Evolutionary conservation across 2,888 invertebrate species (phyloP).

Genomic region (Drosophila colorata): DNA sequence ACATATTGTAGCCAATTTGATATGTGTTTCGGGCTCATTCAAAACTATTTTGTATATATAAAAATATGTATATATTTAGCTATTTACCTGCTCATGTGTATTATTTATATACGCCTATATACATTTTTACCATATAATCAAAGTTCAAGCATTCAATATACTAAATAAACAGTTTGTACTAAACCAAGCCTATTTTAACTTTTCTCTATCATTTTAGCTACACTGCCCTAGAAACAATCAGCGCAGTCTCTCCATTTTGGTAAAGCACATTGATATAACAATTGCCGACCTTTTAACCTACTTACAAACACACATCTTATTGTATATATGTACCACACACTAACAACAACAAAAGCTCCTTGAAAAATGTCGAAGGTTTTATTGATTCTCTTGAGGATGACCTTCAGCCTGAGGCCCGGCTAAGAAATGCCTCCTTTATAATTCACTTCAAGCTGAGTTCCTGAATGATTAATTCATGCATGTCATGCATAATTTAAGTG

Average conservation of each 20-base stretch:
- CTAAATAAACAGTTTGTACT: constrained; percentile 44
- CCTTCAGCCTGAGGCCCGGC: constrained; percentile 45
- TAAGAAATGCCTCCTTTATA: constrained; percentile 8
- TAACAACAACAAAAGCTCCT: background rate
- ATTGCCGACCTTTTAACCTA: constrained; percentile 16
- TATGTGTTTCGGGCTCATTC: constrained; percentile 4
- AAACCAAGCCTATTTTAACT: constrained; percentile 46
- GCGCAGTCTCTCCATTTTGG: constrained; percentile 68
- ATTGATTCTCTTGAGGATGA: constrained; percentile 60
- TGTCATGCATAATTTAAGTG: constrained; percentile 49
- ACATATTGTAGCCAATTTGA: constrained; percentile 12
- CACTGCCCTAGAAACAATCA: constrained; percentile 72
- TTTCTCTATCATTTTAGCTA: constrained; percentile 79
- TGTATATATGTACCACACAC: background rate
- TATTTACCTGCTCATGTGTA: background rate
- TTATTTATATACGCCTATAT: constrained; percentile 1
- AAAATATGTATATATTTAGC: too few relatives aligned
- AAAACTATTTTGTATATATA: too few relatives aligned
- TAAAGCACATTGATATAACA: constrained; percentile 50
- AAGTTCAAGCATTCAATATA: constrained; percentile 18
- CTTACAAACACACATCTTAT: background rate
- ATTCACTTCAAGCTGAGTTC: constrained; percentile 9
- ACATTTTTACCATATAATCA: constrained; percentile 18
- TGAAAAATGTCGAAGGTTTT: constrained; percentile 26
- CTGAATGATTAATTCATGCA: constrained; percentile 46